These are phyloP conservation scores for Iguana delicatissima DNA, from an alignment of 2,797 vertebrate species.

Conservation along the genomic window DNA sequence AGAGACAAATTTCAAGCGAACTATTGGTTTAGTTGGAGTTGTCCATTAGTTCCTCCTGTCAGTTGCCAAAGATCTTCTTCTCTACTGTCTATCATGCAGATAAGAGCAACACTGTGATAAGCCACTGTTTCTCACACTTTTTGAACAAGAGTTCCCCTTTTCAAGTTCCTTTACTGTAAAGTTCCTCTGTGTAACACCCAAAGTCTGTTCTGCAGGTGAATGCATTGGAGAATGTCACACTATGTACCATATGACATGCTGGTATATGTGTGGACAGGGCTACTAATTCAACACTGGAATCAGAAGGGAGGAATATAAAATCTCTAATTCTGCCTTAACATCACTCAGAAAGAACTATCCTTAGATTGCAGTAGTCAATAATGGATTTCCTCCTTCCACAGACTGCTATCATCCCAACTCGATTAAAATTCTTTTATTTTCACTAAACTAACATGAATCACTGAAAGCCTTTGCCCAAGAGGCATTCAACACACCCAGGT, in stretches of 20 bases:
- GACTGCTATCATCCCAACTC: neutral
- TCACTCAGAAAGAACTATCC: neutral
- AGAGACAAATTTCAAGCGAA: neutral
- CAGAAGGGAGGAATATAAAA: neutral
- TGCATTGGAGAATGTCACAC: neutral
- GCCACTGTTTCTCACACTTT: neutral
- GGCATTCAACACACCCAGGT: neutral
- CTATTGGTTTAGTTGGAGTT: neutral
- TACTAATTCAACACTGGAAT: neutral
- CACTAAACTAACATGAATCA: neutral
- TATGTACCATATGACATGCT: neutral
- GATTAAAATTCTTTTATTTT: neutral
- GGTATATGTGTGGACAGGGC: neutral
- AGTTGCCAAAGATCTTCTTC: neutral
- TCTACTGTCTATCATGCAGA: neutral
- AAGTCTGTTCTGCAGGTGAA: neutral
- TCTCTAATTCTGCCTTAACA: neutral
- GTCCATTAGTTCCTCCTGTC: neutral
- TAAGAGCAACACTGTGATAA: neutral
- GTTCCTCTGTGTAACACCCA: too few species aligned
- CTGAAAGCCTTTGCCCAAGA: neutral
- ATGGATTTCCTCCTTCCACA: neutral
- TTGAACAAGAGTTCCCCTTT: neutral
- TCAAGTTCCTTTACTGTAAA: neutral
- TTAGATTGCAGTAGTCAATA: neutral